phyloP scores from a whole-genome alignment of 2,888 invertebrate genomes.

The Dysmachus trigonus region DNA sequence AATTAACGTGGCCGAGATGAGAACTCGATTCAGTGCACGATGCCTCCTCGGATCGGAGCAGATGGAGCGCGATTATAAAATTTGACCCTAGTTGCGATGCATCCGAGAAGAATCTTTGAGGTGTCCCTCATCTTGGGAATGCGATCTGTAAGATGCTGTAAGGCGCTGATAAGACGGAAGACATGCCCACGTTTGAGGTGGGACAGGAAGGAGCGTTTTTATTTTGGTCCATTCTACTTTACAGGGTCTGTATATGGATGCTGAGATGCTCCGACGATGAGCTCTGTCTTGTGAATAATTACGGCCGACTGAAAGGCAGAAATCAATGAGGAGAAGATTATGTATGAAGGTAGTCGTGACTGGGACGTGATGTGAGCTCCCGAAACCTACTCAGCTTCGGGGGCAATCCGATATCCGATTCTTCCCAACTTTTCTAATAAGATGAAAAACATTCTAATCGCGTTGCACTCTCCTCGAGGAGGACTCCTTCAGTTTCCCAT shows the following conservation, averaged over 20 bases:
- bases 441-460: conserved; percentile 22
- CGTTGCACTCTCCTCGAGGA: neutral
- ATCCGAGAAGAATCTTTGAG: conserved; percentile 7
- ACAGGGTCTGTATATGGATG: neutral
- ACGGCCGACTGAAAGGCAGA: neutral
- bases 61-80: conserved; percentile 5
- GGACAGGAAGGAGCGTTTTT: neutral
- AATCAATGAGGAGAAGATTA: conserved; percentile 12
- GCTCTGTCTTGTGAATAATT: conserved; percentile 14
- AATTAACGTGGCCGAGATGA: neutral
- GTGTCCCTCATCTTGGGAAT: neutral
- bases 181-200: neutral
- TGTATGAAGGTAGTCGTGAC: neutral
- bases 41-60: neutral
- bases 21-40: neutral
- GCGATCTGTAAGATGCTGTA: neutral
- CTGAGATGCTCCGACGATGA: neutral
- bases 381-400: neutral
- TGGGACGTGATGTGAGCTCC: neutral
- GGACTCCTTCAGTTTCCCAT: neutral
- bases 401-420: neutral
- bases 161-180: neutral
- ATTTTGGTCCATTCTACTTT: neutral
- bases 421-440: neutral
- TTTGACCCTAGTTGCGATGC: neutral